Percentiles rank a stretch among this genome's conserved stretches.
Evolutionary conservation across 2,113 vertebrate species (phyloP).

Genomic region (Copsychus sechellarum): DNA sequence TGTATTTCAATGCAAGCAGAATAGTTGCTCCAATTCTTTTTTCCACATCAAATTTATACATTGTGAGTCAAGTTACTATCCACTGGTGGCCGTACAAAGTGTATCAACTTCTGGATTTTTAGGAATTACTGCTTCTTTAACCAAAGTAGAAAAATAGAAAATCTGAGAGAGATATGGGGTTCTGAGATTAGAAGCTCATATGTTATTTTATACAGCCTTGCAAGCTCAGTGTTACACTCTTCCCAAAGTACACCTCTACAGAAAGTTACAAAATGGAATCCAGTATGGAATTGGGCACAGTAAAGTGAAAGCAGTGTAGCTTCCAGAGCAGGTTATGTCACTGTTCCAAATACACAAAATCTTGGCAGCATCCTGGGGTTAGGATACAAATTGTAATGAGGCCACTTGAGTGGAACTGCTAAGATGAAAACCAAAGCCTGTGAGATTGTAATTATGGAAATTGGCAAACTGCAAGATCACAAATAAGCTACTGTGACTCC

Average conservation of each 20-base stretch:
- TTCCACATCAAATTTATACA: background rate
- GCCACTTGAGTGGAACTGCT: background rate
- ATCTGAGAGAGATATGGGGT: background rate
- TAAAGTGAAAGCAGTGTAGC: background rate
- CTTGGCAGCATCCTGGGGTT: background rate
- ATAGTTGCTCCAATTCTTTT: background rate
- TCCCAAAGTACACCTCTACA: background rate
- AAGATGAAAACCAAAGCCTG: background rate
- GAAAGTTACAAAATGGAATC: background rate
- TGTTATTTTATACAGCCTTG: background rate
- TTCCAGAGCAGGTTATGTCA: background rate
- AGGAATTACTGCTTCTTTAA: background rate
- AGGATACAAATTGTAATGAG: background rate
- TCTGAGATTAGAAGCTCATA: background rate
- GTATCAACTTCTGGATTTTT: background rate
- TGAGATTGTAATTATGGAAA: conserved; percentile 28
- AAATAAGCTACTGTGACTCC: background rate
- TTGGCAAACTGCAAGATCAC: background rate
- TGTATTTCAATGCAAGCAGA: background rate
- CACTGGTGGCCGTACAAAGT: background rate
- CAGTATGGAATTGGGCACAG: background rate
- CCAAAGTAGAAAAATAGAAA: background rate
- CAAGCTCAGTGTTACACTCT: background rate
- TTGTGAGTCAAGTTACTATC: background rate
- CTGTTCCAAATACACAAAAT: background rate